phyloP scores from a whole-genome alignment of 30 jellyfish, hydroid and myxozoan genomes.

The Cassiopea xamachana region DNA sequence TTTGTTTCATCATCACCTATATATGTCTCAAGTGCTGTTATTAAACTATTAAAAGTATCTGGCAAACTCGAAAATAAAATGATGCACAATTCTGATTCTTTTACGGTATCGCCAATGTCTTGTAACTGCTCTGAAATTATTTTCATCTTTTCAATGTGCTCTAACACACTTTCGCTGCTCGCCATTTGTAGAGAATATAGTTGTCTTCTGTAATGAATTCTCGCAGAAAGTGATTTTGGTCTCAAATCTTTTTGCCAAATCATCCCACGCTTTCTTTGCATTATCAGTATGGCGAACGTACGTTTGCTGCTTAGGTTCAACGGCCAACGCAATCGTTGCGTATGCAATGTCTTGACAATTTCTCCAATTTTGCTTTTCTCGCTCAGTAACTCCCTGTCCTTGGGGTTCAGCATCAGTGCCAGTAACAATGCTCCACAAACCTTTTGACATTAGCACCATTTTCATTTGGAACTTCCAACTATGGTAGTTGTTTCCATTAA shows the following conservation, averaged over 20 bases:
- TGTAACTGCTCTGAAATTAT: background rate
- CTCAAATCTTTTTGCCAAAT: background rate
- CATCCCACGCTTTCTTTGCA: background rate
- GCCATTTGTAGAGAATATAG: background rate
- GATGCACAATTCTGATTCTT: background rate
- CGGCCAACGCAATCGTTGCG: background rate
- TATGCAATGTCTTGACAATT: background rate
- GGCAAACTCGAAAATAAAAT: background rate
- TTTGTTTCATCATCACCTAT: background rate
- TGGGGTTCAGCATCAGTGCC: background rate
- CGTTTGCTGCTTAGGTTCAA: background rate
- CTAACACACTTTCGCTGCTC: background rate
- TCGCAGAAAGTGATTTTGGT: background rate
- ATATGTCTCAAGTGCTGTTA: background rate
- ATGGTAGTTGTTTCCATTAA: background rate
- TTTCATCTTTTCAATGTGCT: background rate
- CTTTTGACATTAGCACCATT: background rate
- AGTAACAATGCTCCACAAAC: background rate
- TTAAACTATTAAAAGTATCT: background rate
- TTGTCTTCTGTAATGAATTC: background rate
- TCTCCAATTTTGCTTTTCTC: background rate
- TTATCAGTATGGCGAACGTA: background rate
- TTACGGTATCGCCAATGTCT: background rate
- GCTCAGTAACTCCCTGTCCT: background rate
- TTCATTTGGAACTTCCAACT: background rate